These are phyloP conservation scores for Dolichallabes microphthalmus DNA, from an alignment of 2,113 vertebrate genomes.

Conservation along the genomic window DNA sequence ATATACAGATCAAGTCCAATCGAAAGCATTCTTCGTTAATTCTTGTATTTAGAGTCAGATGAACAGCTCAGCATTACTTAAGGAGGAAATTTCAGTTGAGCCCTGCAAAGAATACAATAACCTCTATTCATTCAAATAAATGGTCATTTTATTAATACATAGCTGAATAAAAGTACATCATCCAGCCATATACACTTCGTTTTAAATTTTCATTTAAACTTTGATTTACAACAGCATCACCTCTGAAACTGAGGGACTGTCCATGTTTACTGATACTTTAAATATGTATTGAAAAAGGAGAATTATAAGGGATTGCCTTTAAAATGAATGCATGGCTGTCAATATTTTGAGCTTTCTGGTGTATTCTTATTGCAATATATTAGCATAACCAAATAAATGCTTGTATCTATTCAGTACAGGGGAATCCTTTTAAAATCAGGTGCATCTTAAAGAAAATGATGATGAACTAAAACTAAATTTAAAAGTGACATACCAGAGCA, in stretches of 20 bases:
- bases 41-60: neutral
- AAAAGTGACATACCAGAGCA: neutral
- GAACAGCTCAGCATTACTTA: neutral
- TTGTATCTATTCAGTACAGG: neutral
- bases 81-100: neutral
- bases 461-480: neutral
- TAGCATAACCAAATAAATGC: neutral
- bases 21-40: neutral
- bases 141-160: neutral
- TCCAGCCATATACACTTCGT: neutral
- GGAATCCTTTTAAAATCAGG: neutral
- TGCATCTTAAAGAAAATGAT: neutral
- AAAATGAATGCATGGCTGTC: neutral
- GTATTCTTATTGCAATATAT: neutral
- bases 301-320: neutral
- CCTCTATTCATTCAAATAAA: neutral
- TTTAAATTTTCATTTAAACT: neutral
- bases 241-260: neutral
- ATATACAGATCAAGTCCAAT: constrained; percentile 2
- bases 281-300: too few relatives aligned
- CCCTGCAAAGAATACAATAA: neutral
- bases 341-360: neutral
- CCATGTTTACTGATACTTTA: neutral
- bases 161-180: neutral
- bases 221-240: neutral